Percentiles rank a stretch among this genome's conserved stretches.
phyloP scores from a whole-genome alignment of 2,113 vertebrate genomes.

The Podarcis cretensis region DNA sequence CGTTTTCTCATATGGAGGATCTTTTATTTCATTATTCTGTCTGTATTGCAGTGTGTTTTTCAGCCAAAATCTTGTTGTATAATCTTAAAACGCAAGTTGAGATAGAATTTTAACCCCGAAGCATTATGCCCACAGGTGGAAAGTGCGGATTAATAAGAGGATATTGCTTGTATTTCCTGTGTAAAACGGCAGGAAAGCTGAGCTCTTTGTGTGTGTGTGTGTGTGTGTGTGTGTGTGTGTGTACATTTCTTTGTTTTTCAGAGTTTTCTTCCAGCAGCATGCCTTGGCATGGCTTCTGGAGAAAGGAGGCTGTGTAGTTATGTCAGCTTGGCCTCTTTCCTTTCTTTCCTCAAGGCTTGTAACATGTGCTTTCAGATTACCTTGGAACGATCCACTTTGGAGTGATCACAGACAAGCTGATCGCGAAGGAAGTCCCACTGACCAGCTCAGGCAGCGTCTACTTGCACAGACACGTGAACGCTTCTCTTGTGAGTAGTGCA shows the following conservation, averaged over 20 bases:
- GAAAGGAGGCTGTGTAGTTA: too few species aligned
- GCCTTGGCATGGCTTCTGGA: not conserved
- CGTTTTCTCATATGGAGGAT: not conserved
- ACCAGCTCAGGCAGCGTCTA: constrained; percentile 86
- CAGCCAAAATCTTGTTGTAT: not conserved
- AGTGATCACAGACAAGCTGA: constrained; percentile 87
- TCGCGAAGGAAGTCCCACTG: constrained; percentile 87
- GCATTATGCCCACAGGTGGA: not conserved
- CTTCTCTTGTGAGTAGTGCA: constrained; percentile 88
- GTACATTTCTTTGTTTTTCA: not conserved
- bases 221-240: too few species aligned
- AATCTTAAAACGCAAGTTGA: not conserved
- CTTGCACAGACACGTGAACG: constrained; percentile 90
- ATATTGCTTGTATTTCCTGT: not conserved
- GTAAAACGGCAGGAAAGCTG: too few species aligned
- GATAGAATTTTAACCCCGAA: not conserved
- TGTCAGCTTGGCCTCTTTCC: too few species aligned
- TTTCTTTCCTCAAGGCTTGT: not conserved
- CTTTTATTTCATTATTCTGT: not conserved
- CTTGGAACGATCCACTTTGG: constrained; percentile 90
- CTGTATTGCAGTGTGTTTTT: not conserved
- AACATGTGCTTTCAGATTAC: constrained; percentile 82
- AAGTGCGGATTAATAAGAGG: not conserved
- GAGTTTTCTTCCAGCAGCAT: not conserved
- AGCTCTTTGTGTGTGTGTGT: too few species aligned